phyloP scores from a whole-genome alignment of 2,113 vertebrate species.

The Probosciger aterrimus region DNA sequence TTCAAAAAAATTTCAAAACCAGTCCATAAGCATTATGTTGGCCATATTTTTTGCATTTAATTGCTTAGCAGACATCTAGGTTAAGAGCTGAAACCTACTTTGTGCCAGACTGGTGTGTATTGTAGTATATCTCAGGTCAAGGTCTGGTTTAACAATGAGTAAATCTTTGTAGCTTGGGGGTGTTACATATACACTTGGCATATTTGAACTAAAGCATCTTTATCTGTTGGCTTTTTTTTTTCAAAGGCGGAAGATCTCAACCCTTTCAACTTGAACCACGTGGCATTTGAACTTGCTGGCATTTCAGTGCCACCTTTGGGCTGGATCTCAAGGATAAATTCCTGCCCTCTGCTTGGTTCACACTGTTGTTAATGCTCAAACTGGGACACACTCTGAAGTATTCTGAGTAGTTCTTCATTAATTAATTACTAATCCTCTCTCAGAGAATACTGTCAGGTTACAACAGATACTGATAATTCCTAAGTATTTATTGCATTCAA shows the following conservation, averaged over 20 bases:
- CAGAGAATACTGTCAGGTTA: background rate
- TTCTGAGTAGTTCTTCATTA: background rate
- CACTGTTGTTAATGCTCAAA: background rate
- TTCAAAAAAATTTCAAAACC: background rate
- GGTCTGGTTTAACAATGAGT: conserved; percentile 13
- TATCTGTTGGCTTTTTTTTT: conserved; percentile 6
- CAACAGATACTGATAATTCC: conserved; percentile 3
- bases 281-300: background rate
- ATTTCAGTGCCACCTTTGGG: background rate
- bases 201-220: conserved; percentile 28
- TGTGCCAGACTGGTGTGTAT: background rate
- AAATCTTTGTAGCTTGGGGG: conserved; percentile 31
- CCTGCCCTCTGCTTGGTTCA: background rate
- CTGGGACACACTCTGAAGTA: background rate
- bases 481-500: conserved; percentile 36
- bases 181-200: background rate
- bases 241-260: background rate
- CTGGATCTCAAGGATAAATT: conserved; percentile 34
- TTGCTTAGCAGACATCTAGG: background rate
- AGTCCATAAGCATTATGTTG: background rate
- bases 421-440: conserved; percentile 36
- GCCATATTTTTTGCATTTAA: background rate
- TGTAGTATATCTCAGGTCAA: conserved; percentile 11
- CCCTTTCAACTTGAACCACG: background rate
- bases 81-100: background rate